phyloP scores from a whole-genome alignment of 2,888 invertebrate genomes.

The Flexamia atlantica region DNA sequence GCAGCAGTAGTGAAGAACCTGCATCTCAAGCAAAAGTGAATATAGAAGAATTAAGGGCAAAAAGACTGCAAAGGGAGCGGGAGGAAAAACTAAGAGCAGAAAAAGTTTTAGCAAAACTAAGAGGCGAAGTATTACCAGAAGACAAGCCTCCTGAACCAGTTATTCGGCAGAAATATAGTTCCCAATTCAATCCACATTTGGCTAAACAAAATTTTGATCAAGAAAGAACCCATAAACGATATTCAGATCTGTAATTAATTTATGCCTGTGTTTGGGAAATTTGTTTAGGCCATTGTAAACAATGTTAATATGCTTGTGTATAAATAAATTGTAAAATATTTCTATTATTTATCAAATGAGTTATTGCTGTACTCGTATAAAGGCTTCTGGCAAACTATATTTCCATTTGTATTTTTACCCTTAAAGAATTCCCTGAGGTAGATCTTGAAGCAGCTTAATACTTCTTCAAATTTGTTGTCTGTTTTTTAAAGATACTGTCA shows the following conservation, averaged over 20 bases:
- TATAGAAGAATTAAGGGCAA: conserved; percentile 84
- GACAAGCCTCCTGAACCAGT: conserved; percentile 72
- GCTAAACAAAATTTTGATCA: conserved; percentile 84
- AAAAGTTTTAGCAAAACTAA: conserved; percentile 83
- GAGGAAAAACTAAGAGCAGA: conserved; percentile 86
- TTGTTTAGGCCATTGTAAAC: too few relatives aligned
- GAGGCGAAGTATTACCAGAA: conserved; percentile 75
- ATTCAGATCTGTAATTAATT: not conserved
- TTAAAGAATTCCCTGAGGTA: too few relatives aligned
- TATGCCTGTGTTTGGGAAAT: too few relatives aligned
- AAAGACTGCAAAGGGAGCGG: conserved; percentile 88
- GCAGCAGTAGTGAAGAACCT: conserved; percentile 64
- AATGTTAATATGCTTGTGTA: too few relatives aligned
- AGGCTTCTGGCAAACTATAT: too few relatives aligned
- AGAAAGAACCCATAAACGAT: conserved; percentile 11
- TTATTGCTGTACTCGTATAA: too few relatives aligned
- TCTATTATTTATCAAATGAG: too few relatives aligned
- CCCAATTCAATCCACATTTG: conserved; percentile 96
- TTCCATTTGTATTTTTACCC: too few relatives aligned
- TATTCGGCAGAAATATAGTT: conserved; percentile 91
- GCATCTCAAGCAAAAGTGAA: conserved; percentile 73
- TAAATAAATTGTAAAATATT: too few relatives aligned
- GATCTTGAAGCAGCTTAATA: too few relatives aligned
- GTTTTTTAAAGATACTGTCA: too few relatives aligned
- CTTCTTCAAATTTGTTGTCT: too few relatives aligned